These are phyloP conservation scores for Ormyrus labotus DNA, from an alignment of 2,888 invertebrate species.

Conservation along the genomic window DNA sequence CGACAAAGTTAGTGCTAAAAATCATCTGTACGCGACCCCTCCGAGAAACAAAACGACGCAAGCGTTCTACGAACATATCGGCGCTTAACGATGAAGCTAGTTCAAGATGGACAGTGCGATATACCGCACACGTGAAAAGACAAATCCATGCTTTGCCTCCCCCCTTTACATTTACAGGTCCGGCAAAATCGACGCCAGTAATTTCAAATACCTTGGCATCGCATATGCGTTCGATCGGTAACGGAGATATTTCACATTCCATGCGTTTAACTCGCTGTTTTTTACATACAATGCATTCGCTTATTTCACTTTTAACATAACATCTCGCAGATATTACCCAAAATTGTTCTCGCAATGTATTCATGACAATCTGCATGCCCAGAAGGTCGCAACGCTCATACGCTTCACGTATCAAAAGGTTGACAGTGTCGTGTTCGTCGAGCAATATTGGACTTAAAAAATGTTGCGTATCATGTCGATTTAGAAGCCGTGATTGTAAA, in stretches of 20 bases:
- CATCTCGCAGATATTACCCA: neutral
- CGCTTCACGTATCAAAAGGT: neutral
- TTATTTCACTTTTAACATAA: neutral
- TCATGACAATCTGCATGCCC: neutral
- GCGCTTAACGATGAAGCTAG: conserved; percentile 53
- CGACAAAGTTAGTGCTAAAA: conserved; percentile 69
- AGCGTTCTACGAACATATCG: conserved; percentile 61
- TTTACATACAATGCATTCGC: conserved; percentile 14
- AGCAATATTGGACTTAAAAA: no score
- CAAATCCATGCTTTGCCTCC: conserved; percentile 64
- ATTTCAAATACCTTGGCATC: conserved; percentile 60
- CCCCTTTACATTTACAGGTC: conserved; percentile 64
- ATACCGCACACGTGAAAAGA: conserved; percentile 70
- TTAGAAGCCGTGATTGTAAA: no score
- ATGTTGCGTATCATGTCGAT: neutral
- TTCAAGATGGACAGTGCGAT: conserved; percentile 44
- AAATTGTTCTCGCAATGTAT: conserved; percentile 3
- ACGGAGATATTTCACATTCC: neutral
- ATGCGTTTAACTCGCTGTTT: neutral
- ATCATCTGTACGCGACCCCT: conserved; percentile 65
- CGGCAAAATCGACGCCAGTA: conserved; percentile 66
- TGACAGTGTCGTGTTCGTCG: neutral
- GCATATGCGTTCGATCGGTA: conserved; percentile 29
- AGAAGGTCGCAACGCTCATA: conserved; percentile 43
- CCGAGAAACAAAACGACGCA: conserved; percentile 67